phyloP scores from a whole-genome alignment of 2,797 vertebrate species.

The Labeo calbasu region DNA sequence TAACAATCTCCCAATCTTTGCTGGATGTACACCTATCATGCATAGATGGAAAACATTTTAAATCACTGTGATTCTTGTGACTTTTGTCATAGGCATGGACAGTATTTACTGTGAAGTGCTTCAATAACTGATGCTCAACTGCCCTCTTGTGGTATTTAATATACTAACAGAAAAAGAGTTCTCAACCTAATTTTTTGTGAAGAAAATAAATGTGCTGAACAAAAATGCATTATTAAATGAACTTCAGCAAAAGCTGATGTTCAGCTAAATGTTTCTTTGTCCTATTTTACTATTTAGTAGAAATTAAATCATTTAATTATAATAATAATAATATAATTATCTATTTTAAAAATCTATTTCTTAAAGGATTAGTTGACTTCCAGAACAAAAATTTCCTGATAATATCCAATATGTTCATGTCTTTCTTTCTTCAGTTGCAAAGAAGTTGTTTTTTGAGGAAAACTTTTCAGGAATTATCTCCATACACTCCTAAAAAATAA shows the following conservation, averaged over 20 bases:
- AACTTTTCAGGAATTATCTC: too few relatives aligned
- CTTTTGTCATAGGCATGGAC: background rate
- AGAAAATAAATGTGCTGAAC: background rate
- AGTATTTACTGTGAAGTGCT: constrained; percentile 1
- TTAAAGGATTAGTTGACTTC: too few relatives aligned
- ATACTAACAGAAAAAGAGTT: background rate
- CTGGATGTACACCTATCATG: background rate
- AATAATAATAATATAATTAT: background rate
- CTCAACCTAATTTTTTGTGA: background rate
- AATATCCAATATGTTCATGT: too few relatives aligned
- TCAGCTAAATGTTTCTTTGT: background rate
- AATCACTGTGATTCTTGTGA: constrained; percentile 11
- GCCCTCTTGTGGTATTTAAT: constrained; percentile 39
- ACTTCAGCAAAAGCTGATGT: background rate
- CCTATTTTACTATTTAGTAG: background rate
- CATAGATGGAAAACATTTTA: background rate
- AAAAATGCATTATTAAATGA: background rate
- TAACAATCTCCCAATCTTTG: background rate
- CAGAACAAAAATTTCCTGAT: too few relatives aligned
- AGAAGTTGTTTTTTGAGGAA: too few relatives aligned
- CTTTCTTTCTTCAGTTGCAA: too few relatives aligned
- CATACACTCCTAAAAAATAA: too few relatives aligned
- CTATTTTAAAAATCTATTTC: background rate
- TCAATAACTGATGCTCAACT: constrained; percentile 19
- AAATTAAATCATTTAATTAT: background rate